Evolutionary conservation across 2,888 invertebrate species (phyloP).

Genomic region (Deroplatys truncata): DNA sequence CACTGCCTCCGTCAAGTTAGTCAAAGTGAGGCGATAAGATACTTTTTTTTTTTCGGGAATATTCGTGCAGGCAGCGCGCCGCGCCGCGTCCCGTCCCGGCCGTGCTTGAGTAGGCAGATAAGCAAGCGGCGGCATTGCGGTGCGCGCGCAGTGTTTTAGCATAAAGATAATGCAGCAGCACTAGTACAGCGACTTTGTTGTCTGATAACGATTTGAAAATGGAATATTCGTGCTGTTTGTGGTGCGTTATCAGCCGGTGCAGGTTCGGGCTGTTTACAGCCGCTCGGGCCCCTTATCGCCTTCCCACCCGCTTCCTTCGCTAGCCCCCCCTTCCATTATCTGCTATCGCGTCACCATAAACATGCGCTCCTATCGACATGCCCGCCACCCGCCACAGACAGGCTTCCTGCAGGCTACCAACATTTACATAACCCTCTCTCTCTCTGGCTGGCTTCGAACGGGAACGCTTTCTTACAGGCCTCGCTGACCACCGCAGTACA

Average conservation of each 20-base stretch:
- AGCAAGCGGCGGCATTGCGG: not conserved
- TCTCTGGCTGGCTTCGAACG: not conserved
- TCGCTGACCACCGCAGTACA: not conserved
- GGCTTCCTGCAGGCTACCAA: constrained; percentile 17
- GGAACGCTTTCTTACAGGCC: not conserved
- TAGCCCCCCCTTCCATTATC: constrained; percentile 19
- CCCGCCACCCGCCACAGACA: constrained; percentile 18
- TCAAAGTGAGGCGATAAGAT: constrained; percentile 26
- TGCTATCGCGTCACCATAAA: constrained; percentile 29
- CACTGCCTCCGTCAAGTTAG: constrained; percentile 25
- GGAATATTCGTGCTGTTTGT: constrained; percentile 48
- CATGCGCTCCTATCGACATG: constrained; percentile 25
- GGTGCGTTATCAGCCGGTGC: constrained; percentile 29
- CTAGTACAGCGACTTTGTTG: constrained; percentile 39
- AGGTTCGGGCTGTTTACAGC: constrained; percentile 31
- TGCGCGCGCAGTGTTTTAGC: constrained; percentile 15
- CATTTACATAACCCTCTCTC: constrained; percentile 17
- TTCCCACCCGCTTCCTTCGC: constrained; percentile 23
- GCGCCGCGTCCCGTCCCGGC: not conserved
- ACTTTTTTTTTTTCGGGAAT: constrained; percentile 11
- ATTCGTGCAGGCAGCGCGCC: constrained; percentile 22
- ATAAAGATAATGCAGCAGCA: constrained; percentile 18
- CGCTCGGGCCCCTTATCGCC: constrained; percentile 16
- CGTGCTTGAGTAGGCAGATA: not conserved
- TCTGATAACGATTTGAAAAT: constrained; percentile 46